Conservation (phyloP, 2,888 invertebrate species). For the Tineola bisselliella region DNA sequence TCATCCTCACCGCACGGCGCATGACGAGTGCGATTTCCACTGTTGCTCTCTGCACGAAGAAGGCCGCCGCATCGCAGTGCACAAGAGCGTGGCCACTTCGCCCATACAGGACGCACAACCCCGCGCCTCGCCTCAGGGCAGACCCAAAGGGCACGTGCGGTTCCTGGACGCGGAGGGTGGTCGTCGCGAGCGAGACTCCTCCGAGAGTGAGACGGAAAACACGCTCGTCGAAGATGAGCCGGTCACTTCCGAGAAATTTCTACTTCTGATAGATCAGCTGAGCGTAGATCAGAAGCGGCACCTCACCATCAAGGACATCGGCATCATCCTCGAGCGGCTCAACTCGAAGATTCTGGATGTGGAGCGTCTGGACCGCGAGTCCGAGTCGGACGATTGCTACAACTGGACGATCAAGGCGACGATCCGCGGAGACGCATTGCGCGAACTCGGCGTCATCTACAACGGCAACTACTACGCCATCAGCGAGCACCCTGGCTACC, state of each 20-base stretch:
- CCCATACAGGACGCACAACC: constrained; percentile 85
- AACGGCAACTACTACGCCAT: constrained; percentile 96
- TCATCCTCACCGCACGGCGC: constrained; percentile 70
- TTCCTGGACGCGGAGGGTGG: constrained; percentile 82
- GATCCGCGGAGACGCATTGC: constrained; percentile 88
- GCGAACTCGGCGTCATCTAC: constrained; percentile 93
- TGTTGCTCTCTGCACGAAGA: constrained; percentile 95
- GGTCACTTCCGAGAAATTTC: constrained; percentile 90
- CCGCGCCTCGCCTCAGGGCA: constrained; percentile 73
- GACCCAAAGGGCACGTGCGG: constrained; percentile 82
- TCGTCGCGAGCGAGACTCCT: constrained; percentile 80
- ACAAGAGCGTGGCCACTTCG: constrained; percentile 92
- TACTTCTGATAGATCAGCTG: constrained; percentile 91
- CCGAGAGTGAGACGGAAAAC: constrained; percentile 93
- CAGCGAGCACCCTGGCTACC: constrained; percentile 93
- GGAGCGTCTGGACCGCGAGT: constrained; percentile 89
- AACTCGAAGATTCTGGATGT: constrained; percentile 94
- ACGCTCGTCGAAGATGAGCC: constrained; percentile 92
- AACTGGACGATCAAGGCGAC: constrained; percentile 98
- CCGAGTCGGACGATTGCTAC: constrained; percentile 92
- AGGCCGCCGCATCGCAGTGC: constrained; percentile 89
- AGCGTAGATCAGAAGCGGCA: constrained; percentile 93
- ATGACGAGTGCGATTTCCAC: constrained; percentile 94
- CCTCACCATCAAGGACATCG: constrained; percentile 93
- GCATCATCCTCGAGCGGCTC: constrained; percentile 90